Conservation (phyloP, 2,113 vertebrate species). For the Aix galericulata region DNA sequence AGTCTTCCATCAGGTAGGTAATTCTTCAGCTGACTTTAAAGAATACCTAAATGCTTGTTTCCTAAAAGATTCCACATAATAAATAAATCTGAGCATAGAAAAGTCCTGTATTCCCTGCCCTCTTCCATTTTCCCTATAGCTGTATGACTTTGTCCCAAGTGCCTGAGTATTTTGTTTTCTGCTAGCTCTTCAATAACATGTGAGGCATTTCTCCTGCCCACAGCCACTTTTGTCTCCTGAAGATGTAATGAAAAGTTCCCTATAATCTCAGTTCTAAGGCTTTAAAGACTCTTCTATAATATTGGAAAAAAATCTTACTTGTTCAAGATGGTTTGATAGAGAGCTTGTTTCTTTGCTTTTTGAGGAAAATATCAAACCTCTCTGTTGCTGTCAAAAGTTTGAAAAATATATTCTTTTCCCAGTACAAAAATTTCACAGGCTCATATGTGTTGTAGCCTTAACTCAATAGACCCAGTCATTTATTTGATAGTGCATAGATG, state of each 20-base stretch:
- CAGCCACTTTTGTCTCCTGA: neutral
- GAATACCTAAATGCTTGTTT: neutral
- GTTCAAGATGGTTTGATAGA: neutral
- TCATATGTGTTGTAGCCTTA: neutral
- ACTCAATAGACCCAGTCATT: neutral
- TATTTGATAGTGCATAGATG: neutral
- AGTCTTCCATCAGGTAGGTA: slow-evolving; percentile 80
- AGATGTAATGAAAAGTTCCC: neutral
- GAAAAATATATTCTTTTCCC: neutral
- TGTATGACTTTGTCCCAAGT: neutral
- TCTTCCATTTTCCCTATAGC: neutral
- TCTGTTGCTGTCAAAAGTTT: neutral
- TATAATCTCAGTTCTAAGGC: neutral
- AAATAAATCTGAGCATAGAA: neutral
- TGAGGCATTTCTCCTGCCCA: neutral
- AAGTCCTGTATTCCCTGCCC: neutral
- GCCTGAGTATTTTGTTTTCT: neutral
- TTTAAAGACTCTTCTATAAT: neutral
- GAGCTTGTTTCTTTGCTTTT: neutral
- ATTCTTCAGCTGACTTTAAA: neutral
- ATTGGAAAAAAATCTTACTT: neutral
- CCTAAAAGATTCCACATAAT: neutral
- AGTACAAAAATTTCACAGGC: neutral
- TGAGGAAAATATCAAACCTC: neutral
- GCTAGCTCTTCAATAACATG: neutral